Base-by-base conservation (phyloP, 92 coral and sea anemone species). In the Porites evermanni region DNA sequence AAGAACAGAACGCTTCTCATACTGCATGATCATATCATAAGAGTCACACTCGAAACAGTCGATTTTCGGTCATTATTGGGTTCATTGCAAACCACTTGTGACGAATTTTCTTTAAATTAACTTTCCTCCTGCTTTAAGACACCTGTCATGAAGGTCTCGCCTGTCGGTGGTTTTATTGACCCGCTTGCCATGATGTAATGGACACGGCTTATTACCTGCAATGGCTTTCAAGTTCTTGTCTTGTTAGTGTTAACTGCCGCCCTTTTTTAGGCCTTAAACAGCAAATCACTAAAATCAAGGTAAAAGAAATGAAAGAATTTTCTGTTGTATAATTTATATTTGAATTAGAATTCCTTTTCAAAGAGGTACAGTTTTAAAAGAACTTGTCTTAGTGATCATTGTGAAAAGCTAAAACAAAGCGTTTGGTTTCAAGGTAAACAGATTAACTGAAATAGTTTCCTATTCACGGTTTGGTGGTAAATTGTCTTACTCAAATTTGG, bases 1-100 rank as follows among this genome's bases (percentile, higher is more conserved):
- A 65, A 17, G 64, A 74, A 51, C 24, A 14, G 72, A 8, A 74
- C 8, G 14, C 65, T 52, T 72, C 64, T 83, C 87, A 83, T 83
- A 44, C 72, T 83, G 87, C 87, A 83, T 83, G 72, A 44, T 83
- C 54, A 83, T 52, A 26, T 47, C 64, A 74, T 83, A 5, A 12
- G 24, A 73, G 51, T 83, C 58, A 23, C 21, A 14, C 24, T 74
- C n/a, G 16, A 12, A 16, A 53, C 13, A 14, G 60, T 32, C 16
- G 53, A 47, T 12, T 1, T 38, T 67, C 8, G 2, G 18, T 6
- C 50, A 59, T 38, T 54, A 19, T 32, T 70, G 19, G 11, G 19
- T n/a, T 16, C 26, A 19, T 23, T 66, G 12, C 7, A 81, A 18
- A n/a, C 12, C 6, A 44, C 3, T n/a, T 23, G n/a, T 38, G 47